These are phyloP conservation scores for Drosophila fulvimacula DNA, from an alignment of 2,888 invertebrate species.

Conservation along the genomic window DNA sequence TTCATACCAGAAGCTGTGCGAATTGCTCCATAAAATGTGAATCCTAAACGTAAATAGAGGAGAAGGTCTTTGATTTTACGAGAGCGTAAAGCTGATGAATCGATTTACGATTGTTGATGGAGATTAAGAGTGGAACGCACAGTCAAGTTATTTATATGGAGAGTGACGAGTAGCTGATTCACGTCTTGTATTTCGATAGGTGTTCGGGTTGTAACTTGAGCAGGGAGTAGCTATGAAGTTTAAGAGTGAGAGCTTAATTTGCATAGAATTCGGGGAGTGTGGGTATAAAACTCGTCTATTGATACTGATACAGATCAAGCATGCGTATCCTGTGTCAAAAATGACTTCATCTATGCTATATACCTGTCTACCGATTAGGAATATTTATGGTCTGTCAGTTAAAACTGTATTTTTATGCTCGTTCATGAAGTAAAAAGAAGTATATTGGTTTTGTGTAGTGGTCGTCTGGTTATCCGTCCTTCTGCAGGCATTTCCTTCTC, in stretches of 20 bases:
- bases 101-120: not conserved
- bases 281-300: not conserved
- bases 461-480: too few species aligned
- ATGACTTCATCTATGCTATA: not conserved
- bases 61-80: not conserved
- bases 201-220: not conserved
- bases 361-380: not conserved
- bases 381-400: not conserved
- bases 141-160: not conserved
- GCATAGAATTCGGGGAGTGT: not conserved
- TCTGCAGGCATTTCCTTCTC: too few species aligned
- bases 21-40: not conserved
- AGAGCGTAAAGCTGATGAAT: not conserved
- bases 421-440: not conserved
- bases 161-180: not conserved
- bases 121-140: not conserved
- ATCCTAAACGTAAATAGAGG: not conserved
- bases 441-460: not conserved
- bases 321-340: not conserved
- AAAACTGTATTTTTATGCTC: not conserved
- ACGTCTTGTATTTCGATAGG: not conserved
- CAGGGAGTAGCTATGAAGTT: not conserved
- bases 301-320: not conserved
- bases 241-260: not conserved
- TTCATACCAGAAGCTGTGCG: constrained; percentile 3